These are phyloP conservation scores for Drosophila eohydei DNA, from an alignment of 2,888 invertebrate genomes.

Conservation along the genomic window DNA sequence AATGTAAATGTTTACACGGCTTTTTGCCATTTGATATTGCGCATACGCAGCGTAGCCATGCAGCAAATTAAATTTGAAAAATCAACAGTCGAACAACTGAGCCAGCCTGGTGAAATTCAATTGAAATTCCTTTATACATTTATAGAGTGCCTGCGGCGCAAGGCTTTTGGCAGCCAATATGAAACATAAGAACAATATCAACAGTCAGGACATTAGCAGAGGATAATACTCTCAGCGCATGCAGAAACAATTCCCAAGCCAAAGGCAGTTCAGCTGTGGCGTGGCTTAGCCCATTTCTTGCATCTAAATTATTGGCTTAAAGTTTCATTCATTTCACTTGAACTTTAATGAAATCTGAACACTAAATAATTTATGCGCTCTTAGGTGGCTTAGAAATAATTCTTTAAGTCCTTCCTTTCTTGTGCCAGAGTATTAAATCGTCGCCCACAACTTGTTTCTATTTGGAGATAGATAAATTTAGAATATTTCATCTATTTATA, in stretches of 20 bases:
- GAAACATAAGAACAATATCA: conserved; percentile 20
- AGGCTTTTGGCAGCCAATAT: conserved; percentile 4
- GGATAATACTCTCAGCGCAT: conserved; percentile 27
- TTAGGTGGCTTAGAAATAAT: no score
- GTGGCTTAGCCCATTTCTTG: neutral
- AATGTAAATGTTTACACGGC: conserved; percentile 52
- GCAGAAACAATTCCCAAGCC: conserved; percentile 19
- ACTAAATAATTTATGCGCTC: neutral
- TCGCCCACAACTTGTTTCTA: neutral
- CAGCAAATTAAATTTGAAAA: conserved; percentile 44
- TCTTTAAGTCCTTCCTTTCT: neutral
- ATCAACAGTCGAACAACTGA: conserved; percentile 19
- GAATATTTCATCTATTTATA: conserved; percentile 8
- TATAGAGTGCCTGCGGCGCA: conserved; percentile 24
- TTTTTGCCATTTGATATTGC: conserved; percentile 40
- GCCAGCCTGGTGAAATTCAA: conserved; percentile 17
- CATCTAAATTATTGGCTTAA: neutral
- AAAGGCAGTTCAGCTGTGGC: neutral
- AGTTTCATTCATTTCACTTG: neutral
- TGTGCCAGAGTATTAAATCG: neutral
- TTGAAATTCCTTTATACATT: conserved; percentile 49
- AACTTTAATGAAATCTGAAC: neutral
- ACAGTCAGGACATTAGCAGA: conserved; percentile 15
- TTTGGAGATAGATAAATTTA: neutral
- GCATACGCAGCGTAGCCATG: conserved; percentile 45